Evolutionary conservation across 2,888 invertebrate genomes (phyloP).

Genomic region (Norana najaformis): DNA sequence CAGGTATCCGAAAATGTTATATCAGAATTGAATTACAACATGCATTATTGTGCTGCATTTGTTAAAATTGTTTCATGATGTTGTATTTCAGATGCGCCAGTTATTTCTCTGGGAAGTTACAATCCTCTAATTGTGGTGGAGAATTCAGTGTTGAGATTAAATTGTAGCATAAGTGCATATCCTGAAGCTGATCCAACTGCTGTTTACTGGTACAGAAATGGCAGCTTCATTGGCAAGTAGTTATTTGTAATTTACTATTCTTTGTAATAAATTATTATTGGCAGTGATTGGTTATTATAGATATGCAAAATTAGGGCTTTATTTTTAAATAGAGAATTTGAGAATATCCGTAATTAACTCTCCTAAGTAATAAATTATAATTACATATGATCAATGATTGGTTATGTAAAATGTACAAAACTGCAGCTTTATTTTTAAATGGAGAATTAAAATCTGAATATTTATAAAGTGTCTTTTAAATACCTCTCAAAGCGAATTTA

Average conservation of each 20-base stretch:
- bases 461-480: background rate
- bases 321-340: background rate
- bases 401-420: background rate
- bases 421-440: background rate
- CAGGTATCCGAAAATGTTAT: too few species aligned
- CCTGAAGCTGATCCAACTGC: background rate
- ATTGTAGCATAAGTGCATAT: slow-evolving; percentile 14
- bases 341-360: background rate
- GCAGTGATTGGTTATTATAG: background rate
- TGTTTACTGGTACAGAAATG: slow-evolving; percentile 8
- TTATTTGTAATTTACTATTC: background rate
- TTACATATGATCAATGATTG: too few species aligned
- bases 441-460: background rate
- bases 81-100: slow-evolving; percentile 19
- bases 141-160: background rate
- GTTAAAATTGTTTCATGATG: background rate
- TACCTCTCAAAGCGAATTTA: too few species aligned
- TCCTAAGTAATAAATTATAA: background rate
- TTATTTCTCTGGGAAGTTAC: slow-evolving; percentile 16
- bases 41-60: too few species aligned
- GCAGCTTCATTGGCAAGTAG: background rate
- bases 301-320: background rate
- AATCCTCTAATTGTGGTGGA: slow-evolving; percentile 19
- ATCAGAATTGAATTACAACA: too few species aligned
- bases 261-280: background rate